Conservation (phyloP, 64 coral and sea anemone species). For the Platygyra sinensis region DNA sequence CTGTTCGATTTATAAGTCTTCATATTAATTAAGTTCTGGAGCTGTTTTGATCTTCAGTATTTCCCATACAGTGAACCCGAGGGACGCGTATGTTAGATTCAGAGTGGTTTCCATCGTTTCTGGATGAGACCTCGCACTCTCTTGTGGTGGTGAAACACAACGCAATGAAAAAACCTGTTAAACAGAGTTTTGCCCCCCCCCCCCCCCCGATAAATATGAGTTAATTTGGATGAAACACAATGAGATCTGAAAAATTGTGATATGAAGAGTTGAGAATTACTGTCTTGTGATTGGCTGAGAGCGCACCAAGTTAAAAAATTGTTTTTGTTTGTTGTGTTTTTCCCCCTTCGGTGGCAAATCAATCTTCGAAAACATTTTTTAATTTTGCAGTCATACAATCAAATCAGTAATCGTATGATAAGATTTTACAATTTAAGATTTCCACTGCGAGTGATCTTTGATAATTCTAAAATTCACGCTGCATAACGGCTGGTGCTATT, state of each 20-base stretch:
- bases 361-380: no score
- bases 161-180: constrained; percentile 16
- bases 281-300: no score
- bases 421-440: no score
- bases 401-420: no score
- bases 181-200: neutral
- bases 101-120: neutral
- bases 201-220: neutral
- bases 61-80: neutral
- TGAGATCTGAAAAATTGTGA: neutral
- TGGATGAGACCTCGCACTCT: neutral
- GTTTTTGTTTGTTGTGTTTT: no score
- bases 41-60: neutral
- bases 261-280: neutral
- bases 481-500: no score
- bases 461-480: no score
- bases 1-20: neutral
- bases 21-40: neutral
- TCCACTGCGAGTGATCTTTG: no score
- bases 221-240: neutral
- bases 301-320: no score
- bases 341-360: no score
- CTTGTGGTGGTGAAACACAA: constrained; percentile 27
- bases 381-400: no score
- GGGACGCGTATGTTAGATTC: neutral